These are phyloP conservation scores for Lasioglossum albipes DNA, from an alignment of 1,140 invertebrate genomes.

Conservation along the genomic window DNA sequence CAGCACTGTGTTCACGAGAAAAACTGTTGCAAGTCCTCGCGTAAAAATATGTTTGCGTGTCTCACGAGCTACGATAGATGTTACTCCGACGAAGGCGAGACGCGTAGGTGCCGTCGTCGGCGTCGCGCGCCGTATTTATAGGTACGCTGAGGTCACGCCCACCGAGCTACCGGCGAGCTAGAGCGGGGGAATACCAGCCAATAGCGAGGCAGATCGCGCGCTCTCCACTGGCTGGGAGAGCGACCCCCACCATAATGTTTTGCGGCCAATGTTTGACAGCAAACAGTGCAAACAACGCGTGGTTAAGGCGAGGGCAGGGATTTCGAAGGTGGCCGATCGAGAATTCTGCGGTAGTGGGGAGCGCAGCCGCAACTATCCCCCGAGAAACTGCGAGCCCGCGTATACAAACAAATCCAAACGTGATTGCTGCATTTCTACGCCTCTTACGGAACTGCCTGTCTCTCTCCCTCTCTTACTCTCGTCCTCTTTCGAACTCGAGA, in stretches of 20 bases:
- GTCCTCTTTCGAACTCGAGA: too few species aligned
- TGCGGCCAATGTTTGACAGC: constrained; percentile 76
- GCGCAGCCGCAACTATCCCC: constrained; percentile 72
- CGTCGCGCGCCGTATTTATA: constrained; percentile 46
- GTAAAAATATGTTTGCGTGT: too few species aligned
- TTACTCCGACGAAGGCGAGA: not conserved
- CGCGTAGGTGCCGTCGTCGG: constrained; percentile 42
- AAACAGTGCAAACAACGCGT: constrained; percentile 73
- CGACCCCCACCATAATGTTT: constrained; percentile 58
- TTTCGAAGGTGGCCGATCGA: constrained; percentile 52
- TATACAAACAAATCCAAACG: constrained; percentile 71
- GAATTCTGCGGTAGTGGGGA: constrained; percentile 59
- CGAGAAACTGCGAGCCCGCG: constrained; percentile 33
- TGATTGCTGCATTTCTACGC: constrained; percentile 53
- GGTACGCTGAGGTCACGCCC: constrained; percentile 19
- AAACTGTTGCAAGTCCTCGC: too few species aligned
- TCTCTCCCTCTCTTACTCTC: too few species aligned
- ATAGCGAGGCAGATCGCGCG: constrained; percentile 19
- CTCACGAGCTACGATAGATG: not conserved
- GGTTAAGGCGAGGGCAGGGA: constrained; percentile 43
- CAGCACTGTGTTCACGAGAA: not conserved
- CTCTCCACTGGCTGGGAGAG: not conserved
- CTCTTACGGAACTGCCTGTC: constrained; percentile 8
- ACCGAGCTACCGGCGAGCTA: not conserved
- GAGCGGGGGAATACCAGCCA: constrained; percentile 44